phyloP scores from a whole-genome alignment of 2,888 invertebrate species.

The Biston stratarius region DNA sequence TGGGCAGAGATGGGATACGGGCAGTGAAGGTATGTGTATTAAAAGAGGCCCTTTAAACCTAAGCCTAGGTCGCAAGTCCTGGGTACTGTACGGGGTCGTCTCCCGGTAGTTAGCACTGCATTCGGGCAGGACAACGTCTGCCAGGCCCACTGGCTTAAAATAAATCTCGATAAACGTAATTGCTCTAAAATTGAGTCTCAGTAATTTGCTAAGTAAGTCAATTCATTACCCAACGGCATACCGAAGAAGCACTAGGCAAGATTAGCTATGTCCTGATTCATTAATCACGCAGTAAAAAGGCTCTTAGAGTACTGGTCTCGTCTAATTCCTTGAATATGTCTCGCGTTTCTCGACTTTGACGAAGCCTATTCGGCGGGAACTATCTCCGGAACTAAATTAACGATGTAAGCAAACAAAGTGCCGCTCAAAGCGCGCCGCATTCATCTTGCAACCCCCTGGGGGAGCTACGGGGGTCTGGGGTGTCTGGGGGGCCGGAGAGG shows the following conservation, averaged over 20 bases:
- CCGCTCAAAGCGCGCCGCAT: constrained; percentile 25
- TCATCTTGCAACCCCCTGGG: constrained; percentile 12
- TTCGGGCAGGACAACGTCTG: too few species aligned
- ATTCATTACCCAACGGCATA: background rate
- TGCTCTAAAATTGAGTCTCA: too few species aligned
- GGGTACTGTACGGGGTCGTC: too few species aligned
- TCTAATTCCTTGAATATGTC: background rate
- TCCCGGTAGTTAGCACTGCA: too few species aligned
- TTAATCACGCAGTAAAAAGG: constrained; percentile 10
- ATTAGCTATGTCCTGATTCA: background rate
- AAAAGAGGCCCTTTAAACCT: too few species aligned
- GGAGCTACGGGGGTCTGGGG: background rate
- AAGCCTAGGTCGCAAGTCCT: too few species aligned
- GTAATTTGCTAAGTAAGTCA: too few species aligned
- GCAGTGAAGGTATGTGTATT: too few species aligned
- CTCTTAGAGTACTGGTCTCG: background rate
- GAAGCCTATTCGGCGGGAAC: constrained; percentile 12
- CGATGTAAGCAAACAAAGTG: constrained; percentile 27
- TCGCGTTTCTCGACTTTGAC: constrained; percentile 1
- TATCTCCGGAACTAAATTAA: constrained; percentile 23
- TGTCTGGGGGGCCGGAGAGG: background rate
- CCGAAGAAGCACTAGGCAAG: background rate
- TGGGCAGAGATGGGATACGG: too few species aligned
- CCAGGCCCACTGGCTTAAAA: too few species aligned
- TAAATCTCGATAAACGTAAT: too few species aligned